Evolutionary conservation across 92 coral and sea anemone genomes (phyloP), one percentile per base, ranked within the genome.

Genomic region (Virgularia gustaviana): DNA sequence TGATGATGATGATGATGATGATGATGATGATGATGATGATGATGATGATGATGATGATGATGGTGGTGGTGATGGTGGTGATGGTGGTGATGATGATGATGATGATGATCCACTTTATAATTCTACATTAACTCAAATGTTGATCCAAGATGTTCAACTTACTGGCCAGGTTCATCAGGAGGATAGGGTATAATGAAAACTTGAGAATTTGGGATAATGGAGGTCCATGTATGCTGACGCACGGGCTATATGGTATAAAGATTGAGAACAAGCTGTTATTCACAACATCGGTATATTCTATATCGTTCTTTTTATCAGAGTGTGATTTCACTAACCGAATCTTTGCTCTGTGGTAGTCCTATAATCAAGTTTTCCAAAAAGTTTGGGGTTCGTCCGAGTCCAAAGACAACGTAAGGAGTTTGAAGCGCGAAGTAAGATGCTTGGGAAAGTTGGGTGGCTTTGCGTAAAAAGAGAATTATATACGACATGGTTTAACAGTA

Each of bases 201-300:
- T 79, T 92, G 98, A 34, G 98, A 92, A 78, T 92, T 92, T 11
- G 98, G 98, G 54, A 92, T 92, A 70, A 92, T 87, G 7, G 92
- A 87, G 9, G 82, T 80, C 96, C 98, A 89, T 0, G 78, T 77
- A 24, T 20, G 90, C 6, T 41, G 72, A 28, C 98, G 87, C 54
- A 81, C 49, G 35, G 98, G 90, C 98, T 92, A 79, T 8, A 75
- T 76, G 75, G 20, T 42, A 41, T 16, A 28, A 12, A 32, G 54
- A 36, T 16, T 19, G 16, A 47, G 44, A 12, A 20, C 13, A 63
- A n/a, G n/a, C n/a, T n/a, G n/a, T n/a, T n/a, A 11, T 27, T 38
- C 35, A 9, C 28, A 27, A 73, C 36, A 56, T 29, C 19, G n/a
- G n/a, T n/a, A n/a, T n/a, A n/a, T n/a, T n/a, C n/a, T n/a, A n/a